Base-by-base conservation (phyloP, 1,140 invertebrate genomes). In the Aphelinus certus region DNA sequence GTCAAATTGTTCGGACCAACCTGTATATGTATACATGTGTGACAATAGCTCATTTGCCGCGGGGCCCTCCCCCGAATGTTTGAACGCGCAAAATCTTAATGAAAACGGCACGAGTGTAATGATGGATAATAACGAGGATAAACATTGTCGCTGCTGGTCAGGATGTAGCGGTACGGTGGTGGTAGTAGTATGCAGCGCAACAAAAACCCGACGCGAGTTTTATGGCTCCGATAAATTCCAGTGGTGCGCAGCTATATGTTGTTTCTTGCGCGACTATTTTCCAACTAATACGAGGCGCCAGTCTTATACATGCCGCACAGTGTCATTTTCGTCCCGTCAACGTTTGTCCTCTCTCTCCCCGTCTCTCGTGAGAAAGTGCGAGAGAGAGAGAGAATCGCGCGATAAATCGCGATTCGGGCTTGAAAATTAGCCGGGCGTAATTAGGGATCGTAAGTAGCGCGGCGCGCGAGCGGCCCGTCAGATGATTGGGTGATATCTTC, bases 401-500 rank as follows among this genome's bases (percentile, higher is more conserved):
- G 51, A 72, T 72, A 72, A 72, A 72, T 72, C 71, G 53, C n/a
- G 49, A 55, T 71, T 73, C 71, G 60, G 61, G 4, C 62, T 78
- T 73, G 67, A 72, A 77, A 80, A 80, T 79, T 79, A 80, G 78
- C 73, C 45, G 63, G 5, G 58, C 7, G 71, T 71, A 77, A 78
- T 78, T 80, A 79, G 72, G 53, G 70, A 78, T 79, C 72, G 72
- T 73, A 75, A 78, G 73, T 81, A 73, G 26, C 53, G 65, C 64
- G 26, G 26, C 26, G 26, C 26, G 26, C 26, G 26, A 68, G 68
- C 65, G 60, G 62, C 76, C 61, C 10, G 67, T 10, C 3, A 26
- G 65, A 72, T 74, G 78, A 76, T 68, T 76, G 76, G 79, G 81
- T 84, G 84, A 81, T 85, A 85, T 84, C 84, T 85, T 85, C 79